A percentile compares a stretch with the other conserved stretches of the same genome.
Evolutionary conservation across 2,797 vertebrate genomes (phyloP).

Genomic region (Molossus molossus): DNA sequence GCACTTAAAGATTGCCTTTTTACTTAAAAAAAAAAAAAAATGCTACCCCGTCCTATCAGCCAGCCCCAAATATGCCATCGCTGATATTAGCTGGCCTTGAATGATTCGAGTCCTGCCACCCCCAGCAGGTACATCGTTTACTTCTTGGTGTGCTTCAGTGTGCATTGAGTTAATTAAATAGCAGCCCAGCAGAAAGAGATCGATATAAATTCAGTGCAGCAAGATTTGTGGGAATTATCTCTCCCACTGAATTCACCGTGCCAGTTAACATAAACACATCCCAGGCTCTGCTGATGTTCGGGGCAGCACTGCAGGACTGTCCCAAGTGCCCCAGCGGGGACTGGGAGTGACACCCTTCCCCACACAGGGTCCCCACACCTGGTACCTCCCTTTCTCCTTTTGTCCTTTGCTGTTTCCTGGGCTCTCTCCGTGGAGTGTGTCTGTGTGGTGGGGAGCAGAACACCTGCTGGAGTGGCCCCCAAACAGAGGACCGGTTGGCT

Average conservation of each 20-base stretch:
- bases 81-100: background rate
- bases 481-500: slow-evolving; percentile 1
- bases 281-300: background rate
- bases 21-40: background rate
- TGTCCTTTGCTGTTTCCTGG: background rate
- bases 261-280: background rate
- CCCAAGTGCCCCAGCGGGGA: background rate
- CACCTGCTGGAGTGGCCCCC: background rate
- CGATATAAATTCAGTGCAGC: background rate
- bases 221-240: background rate
- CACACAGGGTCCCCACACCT: background rate
- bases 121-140: background rate
- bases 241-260: background rate
- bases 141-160: background rate
- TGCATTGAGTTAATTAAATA: background rate
- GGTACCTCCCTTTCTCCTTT: background rate
- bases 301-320: background rate
- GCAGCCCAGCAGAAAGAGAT: slow-evolving; percentile 18
- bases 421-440: background rate
- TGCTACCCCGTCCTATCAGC: background rate
- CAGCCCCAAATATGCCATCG: background rate
- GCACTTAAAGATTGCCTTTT: background rate
- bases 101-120: background rate
- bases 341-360: background rate
- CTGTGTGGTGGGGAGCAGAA: background rate